Evolutionary conservation across 2,888 invertebrate species (phyloP).

Genomic region (Phania funesta): DNA sequence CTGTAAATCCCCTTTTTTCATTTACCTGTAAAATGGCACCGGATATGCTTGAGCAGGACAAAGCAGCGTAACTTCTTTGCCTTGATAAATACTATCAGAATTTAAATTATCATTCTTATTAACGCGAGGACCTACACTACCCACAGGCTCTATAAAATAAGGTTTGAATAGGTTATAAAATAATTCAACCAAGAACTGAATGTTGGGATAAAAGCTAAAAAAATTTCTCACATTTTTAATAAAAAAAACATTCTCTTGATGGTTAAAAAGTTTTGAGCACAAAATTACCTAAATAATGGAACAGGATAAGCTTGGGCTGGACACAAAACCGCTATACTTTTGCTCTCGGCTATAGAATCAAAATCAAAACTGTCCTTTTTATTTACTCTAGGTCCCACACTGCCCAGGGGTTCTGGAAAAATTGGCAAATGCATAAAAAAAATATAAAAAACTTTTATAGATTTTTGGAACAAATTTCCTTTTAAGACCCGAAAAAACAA

Average conservation of each 20-base stretch:
- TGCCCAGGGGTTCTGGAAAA: conserved; percentile 81
- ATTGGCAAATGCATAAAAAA: too few species aligned
- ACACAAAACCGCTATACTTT: conserved; percentile 81
- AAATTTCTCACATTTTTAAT: neutral
- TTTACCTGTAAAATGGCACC: conserved; percentile 82
- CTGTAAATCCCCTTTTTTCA: neutral
- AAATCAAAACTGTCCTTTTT: conserved; percentile 84
- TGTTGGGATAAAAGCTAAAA: conserved; percentile 57
- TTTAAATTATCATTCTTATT: conserved; percentile 85
- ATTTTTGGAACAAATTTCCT: too few species aligned
- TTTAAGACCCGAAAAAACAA: neutral
- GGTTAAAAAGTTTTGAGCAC: neutral
- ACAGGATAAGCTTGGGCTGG: conserved; percentile 84
- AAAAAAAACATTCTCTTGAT: neutral
- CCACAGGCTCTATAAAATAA: conserved; percentile 79
- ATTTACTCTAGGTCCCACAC: conserved; percentile 84
- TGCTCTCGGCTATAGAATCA: conserved; percentile 84
- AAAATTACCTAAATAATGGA: conserved; percentile 82
- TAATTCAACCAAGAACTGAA: conserved; percentile 32
- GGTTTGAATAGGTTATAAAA: neutral
- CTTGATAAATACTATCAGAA: conserved; percentile 84
- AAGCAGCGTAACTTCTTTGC: conserved; percentile 80
- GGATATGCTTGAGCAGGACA: conserved; percentile 86
- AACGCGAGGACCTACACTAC: conserved; percentile 82
- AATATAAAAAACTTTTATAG: too few species aligned